A percentile compares a stretch with the other conserved stretches of the same genome.
Conservation (phyloP, 2,888 invertebrate species). For the Chymomyza amoena region DNA sequence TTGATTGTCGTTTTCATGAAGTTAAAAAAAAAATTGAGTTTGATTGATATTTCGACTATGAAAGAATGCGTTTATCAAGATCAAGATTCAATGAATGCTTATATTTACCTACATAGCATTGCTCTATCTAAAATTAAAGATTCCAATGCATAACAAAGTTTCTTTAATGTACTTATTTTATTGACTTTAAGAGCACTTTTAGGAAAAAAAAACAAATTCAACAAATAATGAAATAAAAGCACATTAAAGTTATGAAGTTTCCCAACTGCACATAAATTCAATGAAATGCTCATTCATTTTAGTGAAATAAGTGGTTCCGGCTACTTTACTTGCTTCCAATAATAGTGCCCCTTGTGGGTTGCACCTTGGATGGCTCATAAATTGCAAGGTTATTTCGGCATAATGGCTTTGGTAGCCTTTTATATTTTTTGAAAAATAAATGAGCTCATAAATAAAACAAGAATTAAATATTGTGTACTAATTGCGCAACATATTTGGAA, state of each 20-base stretch:
- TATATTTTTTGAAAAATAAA: background rate
- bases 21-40: no score
- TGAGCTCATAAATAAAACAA: constrained; percentile 1
- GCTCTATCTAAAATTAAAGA: no score
- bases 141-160: no score
- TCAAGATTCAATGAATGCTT: no score
- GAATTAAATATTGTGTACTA: background rate
- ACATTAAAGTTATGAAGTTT: background rate
- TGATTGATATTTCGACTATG: no score
- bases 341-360: background rate
- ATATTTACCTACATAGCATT: no score
- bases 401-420: background rate
- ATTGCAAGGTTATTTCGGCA: background rate
- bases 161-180: no score
- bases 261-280: background rate
- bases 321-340: background rate
- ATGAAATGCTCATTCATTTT: background rate
- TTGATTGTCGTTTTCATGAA: no score
- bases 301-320: background rate
- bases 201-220: background rate
- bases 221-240: background rate
- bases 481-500: background rate
- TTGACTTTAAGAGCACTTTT: no score
- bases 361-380: background rate
- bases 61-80: no score